These are phyloP conservation scores for Eidolon helvum DNA, from an alignment of 2,113 vertebrate species.

Conservation along the genomic window DNA sequence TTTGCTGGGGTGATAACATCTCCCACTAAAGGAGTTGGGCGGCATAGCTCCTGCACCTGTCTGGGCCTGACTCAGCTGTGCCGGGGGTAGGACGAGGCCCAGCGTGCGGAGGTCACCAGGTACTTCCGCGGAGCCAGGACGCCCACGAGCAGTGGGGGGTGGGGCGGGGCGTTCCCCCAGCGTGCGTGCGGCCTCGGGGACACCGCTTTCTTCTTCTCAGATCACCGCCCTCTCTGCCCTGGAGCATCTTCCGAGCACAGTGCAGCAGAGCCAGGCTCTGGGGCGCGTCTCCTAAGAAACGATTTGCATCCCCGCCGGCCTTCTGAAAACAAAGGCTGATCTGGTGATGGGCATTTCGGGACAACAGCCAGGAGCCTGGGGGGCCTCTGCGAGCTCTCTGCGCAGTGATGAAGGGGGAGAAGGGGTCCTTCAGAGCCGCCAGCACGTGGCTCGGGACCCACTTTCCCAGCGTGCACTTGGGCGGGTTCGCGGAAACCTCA, in stretches of 20 bases:
- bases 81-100: neutral
- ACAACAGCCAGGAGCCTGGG: neutral
- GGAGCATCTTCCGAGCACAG: accelerated
- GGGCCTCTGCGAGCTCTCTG: neutral
- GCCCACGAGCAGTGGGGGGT: accelerated
- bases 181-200: neutral
- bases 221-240: accelerated
- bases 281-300: accelerated
- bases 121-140: neutral
- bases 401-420: accelerated
- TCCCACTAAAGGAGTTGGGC: accelerated
- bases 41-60: accelerated
- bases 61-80: neutral
- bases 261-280: accelerated
- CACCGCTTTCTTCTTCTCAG: accelerated
- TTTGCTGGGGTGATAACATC: accelerated
- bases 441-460: accelerated
- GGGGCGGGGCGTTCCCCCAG: accelerated
- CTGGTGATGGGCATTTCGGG: accelerated
- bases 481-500: accelerated
- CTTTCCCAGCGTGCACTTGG: accelerated
- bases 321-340: neutral
- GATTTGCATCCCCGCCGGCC: accelerated
- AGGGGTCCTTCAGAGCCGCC: neutral
- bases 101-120: too few species aligned